These are phyloP conservation scores for Eurosta solidaginis DNA, from an alignment of 1,140 invertebrate species.

Conservation along the genomic window DNA sequence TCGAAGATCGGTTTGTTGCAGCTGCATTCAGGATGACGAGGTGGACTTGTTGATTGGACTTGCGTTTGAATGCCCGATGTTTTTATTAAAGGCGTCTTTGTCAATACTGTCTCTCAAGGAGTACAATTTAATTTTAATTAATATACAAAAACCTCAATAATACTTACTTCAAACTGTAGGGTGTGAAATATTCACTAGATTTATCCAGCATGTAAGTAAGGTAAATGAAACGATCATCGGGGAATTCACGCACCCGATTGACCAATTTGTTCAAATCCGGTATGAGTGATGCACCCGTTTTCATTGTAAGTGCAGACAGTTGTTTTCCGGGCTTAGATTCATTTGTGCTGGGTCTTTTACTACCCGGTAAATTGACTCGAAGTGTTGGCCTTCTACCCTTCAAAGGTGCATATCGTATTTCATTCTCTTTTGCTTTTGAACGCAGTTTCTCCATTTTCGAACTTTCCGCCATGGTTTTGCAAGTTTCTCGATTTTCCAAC, in stretches of 20 bases:
- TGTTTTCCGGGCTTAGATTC: neutral
- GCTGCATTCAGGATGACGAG: no score
- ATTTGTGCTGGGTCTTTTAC: neutral
- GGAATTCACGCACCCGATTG: slow-evolving; percentile 45
- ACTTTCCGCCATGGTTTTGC: neutral
- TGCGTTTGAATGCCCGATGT: no score
- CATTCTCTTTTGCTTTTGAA: neutral
- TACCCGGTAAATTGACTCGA: neutral
- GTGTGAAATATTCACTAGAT: slow-evolving; percentile 71
- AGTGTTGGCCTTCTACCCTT: neutral
- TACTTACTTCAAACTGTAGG: slow-evolving; percentile 68
- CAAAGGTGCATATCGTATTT: slow-evolving; percentile 7
- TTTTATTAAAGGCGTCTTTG: no score
- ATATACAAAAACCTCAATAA: no score
- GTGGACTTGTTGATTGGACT: no score
- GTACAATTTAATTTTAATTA: no score
- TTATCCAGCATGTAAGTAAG: slow-evolving; percentile 71
- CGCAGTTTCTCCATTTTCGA: neutral
- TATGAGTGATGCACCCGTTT: slow-evolving; percentile 52
- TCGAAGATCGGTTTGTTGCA: no score
- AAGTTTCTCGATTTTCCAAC: no score
- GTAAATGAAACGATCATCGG: slow-evolving; percentile 67
- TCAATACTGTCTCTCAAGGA: no score
- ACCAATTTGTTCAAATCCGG: slow-evolving; percentile 48
- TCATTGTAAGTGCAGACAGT: neutral